These are phyloP conservation scores for Pentalonia nigronervosa DNA, from an alignment of 1,140 invertebrate genomes.

Conservation along the genomic window DNA sequence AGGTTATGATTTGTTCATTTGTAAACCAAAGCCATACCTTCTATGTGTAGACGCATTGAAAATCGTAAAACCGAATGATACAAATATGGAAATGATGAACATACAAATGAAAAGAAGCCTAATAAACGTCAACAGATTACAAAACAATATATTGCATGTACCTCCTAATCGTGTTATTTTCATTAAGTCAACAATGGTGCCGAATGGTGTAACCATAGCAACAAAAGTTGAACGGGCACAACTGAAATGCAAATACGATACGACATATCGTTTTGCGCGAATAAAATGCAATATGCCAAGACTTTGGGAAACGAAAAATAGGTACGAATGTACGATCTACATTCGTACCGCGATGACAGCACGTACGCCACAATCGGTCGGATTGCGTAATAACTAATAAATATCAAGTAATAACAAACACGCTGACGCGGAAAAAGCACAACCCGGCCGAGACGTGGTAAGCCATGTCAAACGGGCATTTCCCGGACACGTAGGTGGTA, in stretches of 20 bases:
- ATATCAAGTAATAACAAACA: no score
- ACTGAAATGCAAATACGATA: not conserved
- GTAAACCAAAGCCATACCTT: not conserved
- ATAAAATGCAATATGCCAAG: not conserved
- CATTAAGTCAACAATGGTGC: not conserved
- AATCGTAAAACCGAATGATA: not conserved
- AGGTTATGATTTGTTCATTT: no score
- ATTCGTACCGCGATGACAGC: not conserved
- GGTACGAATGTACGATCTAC: not conserved
- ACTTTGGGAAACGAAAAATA: not conserved
- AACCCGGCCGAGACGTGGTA: no score
- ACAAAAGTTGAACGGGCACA: not conserved
- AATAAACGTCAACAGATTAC: not conserved
- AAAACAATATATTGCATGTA: not conserved
- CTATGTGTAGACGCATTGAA: not conserved
- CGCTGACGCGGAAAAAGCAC: not conserved
- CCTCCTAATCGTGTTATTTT: not conserved
- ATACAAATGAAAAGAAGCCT: not conserved
- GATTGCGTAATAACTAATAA: not conserved
- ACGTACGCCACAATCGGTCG: not conserved
- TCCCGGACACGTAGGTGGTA: not conserved
- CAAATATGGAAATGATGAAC: not conserved
- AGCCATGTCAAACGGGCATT: no score
- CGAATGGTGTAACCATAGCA: not conserved
- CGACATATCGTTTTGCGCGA: not conserved